Evolutionary conservation across 2,888 invertebrate species (phyloP).

Genomic region (Cantharis lateralis): DNA sequence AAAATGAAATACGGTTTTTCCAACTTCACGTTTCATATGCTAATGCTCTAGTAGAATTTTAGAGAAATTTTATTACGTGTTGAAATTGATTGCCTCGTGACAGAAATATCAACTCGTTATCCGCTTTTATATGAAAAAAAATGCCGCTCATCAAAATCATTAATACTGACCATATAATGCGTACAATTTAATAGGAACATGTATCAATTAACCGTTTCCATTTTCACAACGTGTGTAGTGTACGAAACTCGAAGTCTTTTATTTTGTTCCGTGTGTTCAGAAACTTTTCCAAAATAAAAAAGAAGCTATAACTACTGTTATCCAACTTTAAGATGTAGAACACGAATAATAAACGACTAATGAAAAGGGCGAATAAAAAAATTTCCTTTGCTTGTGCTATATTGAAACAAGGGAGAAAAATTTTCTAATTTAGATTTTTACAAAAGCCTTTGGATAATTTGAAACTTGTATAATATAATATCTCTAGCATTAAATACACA

Average conservation of each 20-base stretch:
- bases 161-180: slow-evolving; percentile 11
- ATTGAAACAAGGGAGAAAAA: neutral
- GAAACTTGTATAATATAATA: neutral
- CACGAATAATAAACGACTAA: slow-evolving; percentile 5
- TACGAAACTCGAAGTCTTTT: neutral
- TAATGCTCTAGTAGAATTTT: slow-evolving; percentile 26
- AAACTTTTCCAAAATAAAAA: neutral
- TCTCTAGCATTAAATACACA: neutral
- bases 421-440: neutral
- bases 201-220: slow-evolving; percentile 2
- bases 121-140: slow-evolving; percentile 15
- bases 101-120: slow-evolving; percentile 28
- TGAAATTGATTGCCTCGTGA: slow-evolving; percentile 30
- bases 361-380: slow-evolving; percentile 3
- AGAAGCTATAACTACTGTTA: neutral
- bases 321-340: neutral
- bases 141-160: slow-evolving; percentile 12
- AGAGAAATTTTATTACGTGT: slow-evolving; percentile 29
- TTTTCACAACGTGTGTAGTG: neutral
- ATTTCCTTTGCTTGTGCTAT: slow-evolving; percentile 1
- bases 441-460: neutral
- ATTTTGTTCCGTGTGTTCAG: neutral
- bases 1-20: slow-evolving; percentile 27
- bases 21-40: slow-evolving; percentile 28
- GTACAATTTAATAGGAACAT: slow-evolving; percentile 3